phyloP scores from a whole-genome alignment of 2,888 invertebrate species.

The Junonia oenone region DNA sequence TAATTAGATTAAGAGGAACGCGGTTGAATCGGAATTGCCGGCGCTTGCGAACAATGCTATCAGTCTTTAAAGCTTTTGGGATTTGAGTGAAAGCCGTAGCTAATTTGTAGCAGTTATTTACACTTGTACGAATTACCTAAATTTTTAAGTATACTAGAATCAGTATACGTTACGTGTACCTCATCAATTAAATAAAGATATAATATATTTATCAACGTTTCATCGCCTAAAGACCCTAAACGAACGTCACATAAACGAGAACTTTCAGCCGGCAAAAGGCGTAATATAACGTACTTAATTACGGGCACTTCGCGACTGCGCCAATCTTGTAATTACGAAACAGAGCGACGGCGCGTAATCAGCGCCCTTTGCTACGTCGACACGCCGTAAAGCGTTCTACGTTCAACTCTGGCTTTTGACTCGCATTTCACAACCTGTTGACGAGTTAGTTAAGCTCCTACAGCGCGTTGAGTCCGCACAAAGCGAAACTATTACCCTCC shows the following conservation, averaged over 20 bases:
- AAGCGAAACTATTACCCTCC: slow-evolving; percentile 46
- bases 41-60: slow-evolving; percentile 58
- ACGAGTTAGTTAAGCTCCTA: slow-evolving; percentile 64
- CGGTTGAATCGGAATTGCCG: slow-evolving; percentile 54
- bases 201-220: neutral
- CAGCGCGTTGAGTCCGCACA: slow-evolving; percentile 52
- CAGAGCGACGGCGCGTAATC: slow-evolving; percentile 65
- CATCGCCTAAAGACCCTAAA: neutral
- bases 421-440: slow-evolving; percentile 74
- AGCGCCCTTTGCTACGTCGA: slow-evolving; percentile 65
- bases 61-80: slow-evolving; percentile 38
- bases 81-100: slow-evolving; percentile 10
- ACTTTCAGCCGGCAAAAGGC: slow-evolving; percentile 39
- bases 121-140: neutral
- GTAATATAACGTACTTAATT: slow-evolving; percentile 70
- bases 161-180: too few species aligned
- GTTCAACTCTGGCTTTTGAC: slow-evolving; percentile 61
- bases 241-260: slow-evolving; percentile 17
- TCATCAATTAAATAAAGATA: neutral
- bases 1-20: slow-evolving; percentile 72
- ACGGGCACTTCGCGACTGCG: slow-evolving; percentile 64
- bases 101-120: slow-evolving; percentile 7
- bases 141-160: too few species aligned
- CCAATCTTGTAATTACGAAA: slow-evolving; percentile 73
- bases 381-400: slow-evolving; percentile 58